phyloP scores from a whole-genome alignment of 2,797 vertebrate genomes.

The Hafferia zeledoni region DNA sequence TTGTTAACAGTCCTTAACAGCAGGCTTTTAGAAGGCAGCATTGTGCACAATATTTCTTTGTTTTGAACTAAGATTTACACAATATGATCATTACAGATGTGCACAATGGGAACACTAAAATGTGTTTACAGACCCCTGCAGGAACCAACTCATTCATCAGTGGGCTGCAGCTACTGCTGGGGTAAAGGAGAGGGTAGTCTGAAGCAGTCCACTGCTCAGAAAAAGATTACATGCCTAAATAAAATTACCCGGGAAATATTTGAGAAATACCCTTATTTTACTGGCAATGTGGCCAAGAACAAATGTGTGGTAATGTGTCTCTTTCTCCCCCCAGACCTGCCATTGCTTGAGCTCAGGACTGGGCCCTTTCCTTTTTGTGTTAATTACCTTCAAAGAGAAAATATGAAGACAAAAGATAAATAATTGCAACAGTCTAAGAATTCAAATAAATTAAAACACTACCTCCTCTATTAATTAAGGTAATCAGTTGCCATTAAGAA shows the following conservation, averaged over 20 bases:
- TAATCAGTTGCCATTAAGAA: slow-evolving; percentile 8
- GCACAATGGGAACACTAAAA: not conserved
- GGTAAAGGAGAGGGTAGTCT: not conserved
- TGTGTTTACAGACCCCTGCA: not conserved
- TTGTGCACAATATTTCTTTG: not conserved
- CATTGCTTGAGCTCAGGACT: not conserved
- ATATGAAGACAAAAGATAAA: slow-evolving; percentile 1
- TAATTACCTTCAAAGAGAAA: not conserved
- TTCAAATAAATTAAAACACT: not conserved
- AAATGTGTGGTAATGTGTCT: not conserved
- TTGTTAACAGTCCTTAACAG: not conserved
- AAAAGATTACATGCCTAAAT: not conserved
- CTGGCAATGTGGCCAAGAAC: not conserved
- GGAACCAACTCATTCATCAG: not conserved
- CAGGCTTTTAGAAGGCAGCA: not conserved
- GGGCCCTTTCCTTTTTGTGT: not conserved
- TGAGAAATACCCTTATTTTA: not conserved
- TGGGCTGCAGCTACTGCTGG: not conserved
- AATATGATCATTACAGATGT: not conserved
- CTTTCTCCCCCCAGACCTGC: not conserved
- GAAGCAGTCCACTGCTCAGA: not conserved
- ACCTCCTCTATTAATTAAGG: not conserved
- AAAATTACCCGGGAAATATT: not conserved
- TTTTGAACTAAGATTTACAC: not conserved
- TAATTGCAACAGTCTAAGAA: not conserved